Evolutionary conservation across 2,113 vertebrate species (phyloP).

Genomic region (Polyodon spathula): DNA sequence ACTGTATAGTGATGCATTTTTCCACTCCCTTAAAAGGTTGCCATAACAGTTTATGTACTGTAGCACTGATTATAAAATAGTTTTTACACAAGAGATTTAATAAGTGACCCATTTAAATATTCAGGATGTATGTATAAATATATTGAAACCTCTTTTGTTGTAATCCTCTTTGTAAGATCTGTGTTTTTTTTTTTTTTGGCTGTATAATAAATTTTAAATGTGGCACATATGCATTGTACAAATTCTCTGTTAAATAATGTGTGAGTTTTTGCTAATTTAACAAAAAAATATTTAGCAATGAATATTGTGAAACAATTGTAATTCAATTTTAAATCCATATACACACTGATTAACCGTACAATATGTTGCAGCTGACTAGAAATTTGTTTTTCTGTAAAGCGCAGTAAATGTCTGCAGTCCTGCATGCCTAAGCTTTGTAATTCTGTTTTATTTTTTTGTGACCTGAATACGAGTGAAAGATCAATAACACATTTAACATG

Average conservation of each 20-base stretch:
- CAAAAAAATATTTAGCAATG: background rate
- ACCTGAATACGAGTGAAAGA: too few relatives aligned
- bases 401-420: too few relatives aligned
- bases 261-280: background rate
- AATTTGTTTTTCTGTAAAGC: too few relatives aligned
- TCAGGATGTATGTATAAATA: slow-evolving; percentile 1
- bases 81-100: slow-evolving; percentile 5
- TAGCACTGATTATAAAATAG: background rate
- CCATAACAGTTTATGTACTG: background rate
- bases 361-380: too few relatives aligned
- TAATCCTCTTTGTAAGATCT: slow-evolving; percentile 6
- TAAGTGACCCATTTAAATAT: slow-evolving; percentile 5
- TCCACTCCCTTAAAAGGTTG: background rate
- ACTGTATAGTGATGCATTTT: too few relatives aligned
- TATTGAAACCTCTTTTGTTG: background rate
- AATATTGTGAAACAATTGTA: background rate
- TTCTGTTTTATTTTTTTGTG: too few relatives aligned
- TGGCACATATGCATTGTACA: slow-evolving; percentile 1
- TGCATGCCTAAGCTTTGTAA: too few relatives aligned
- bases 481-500: too few relatives aligned
- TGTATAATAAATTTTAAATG: background rate
- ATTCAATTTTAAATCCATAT: too few relatives aligned
- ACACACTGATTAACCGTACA: too few relatives aligned
- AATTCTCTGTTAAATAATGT: background rate
- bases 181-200: background rate